A percentile compares a stretch with the other conserved stretches of the same genome.
Conservation (phyloP, 2,113 vertebrate species). For the Hydropotes inermis region DNA sequence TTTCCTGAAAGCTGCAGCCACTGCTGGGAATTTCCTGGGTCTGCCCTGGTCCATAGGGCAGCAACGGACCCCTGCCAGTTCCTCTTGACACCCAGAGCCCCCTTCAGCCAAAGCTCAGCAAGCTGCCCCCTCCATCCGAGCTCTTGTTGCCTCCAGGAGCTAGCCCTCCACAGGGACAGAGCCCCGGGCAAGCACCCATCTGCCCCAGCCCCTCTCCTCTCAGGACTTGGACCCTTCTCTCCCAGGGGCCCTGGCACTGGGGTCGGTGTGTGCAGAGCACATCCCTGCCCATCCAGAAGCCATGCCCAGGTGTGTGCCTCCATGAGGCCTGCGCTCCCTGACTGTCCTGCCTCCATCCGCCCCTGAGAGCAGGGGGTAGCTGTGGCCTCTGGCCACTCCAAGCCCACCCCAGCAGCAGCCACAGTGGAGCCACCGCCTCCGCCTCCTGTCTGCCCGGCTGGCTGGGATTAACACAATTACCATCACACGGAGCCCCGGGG, state of each 20-base stretch:
- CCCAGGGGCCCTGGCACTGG: not conserved
- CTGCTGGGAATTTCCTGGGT: not conserved
- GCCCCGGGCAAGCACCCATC: not conserved
- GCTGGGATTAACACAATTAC: constrained; percentile 73
- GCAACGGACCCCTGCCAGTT: not conserved
- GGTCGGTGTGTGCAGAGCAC: not conserved
- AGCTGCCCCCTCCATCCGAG: not conserved
- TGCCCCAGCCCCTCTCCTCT: not conserved
- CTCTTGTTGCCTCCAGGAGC: not conserved
- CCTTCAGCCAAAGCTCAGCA: not conserved
- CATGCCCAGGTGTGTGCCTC: not conserved
- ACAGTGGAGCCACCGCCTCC: constrained; percentile 21
- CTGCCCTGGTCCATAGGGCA: not conserved
- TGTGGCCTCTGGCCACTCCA: not conserved
- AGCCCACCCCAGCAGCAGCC: constrained; percentile 9
- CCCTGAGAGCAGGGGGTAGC: not conserved
- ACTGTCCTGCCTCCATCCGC: not conserved
- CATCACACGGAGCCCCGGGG: constrained; percentile 62
- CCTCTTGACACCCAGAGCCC: accelerated
- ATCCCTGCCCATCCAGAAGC: not conserved
- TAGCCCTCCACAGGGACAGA: not conserved
- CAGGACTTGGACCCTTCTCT: not conserved
- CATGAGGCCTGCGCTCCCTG: not conserved
- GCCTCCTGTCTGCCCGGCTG: constrained; percentile 37
- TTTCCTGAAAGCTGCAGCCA: not conserved